Percentiles rank a stretch among this genome's conserved stretches.
Evolutionary conservation across 2,888 invertebrate genomes (phyloP).

Genomic region (Gerris lacustris): DNA sequence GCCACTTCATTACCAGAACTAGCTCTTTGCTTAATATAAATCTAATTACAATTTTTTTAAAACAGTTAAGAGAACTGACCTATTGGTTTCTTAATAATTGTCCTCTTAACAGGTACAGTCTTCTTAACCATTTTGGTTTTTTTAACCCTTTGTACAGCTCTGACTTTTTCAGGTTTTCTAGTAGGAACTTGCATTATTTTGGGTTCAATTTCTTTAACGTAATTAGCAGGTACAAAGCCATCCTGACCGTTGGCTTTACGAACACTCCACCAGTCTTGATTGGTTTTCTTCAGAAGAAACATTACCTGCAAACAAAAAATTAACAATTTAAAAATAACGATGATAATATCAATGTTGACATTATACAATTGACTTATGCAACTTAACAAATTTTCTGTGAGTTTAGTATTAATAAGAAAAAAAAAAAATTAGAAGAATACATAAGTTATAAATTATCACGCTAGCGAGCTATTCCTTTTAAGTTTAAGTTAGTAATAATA

Average conservation of each 20-base stretch:
- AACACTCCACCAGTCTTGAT: constrained; percentile 99
- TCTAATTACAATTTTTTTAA: too few relatives aligned
- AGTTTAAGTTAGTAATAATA: too few relatives aligned
- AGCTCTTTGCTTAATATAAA: too few relatives aligned
- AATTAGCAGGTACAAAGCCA: constrained; percentile 96
- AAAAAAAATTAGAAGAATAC: too few relatives aligned
- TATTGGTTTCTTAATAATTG: constrained; percentile 32
- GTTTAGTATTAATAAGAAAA: too few relatives aligned
- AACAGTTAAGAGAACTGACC: constrained; percentile 24
- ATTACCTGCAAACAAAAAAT: constrained; percentile 45
- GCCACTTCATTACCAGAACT: too few relatives aligned
- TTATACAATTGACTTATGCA: too few relatives aligned
- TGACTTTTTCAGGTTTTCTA: constrained; percentile 71
- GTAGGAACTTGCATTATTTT: constrained; percentile 73
- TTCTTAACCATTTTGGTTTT: constrained; percentile 80
- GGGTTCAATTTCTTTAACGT: constrained; percentile 84
- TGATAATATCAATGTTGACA: too few relatives aligned
- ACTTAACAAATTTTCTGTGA: too few relatives aligned
- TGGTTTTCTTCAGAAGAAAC: constrained; percentile 86
- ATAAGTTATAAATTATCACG: too few relatives aligned
- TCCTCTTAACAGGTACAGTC: constrained; percentile 58
- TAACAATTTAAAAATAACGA: background rate
- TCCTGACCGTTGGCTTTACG: constrained; percentile 80
- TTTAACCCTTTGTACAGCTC: constrained; percentile 71
- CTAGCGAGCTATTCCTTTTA: too few relatives aligned